Evolutionary conservation across 2,888 invertebrate species (phyloP).

Genomic region (Pelosia muscerda): DNA sequence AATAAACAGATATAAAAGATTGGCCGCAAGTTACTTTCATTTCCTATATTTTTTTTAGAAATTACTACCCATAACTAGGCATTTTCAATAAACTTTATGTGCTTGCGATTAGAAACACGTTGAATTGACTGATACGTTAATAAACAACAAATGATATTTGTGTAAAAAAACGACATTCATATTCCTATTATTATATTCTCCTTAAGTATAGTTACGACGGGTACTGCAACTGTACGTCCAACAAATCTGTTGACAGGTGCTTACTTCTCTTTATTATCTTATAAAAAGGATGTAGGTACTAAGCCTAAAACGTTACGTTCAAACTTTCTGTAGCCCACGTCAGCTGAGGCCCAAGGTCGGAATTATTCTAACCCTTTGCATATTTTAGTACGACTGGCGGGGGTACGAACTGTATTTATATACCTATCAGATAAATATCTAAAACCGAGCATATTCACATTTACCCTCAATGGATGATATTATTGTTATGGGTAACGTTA

Average conservation of each 20-base stretch:
- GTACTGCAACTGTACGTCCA: no score
- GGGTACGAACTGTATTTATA: constrained; percentile 13
- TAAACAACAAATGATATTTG: background rate
- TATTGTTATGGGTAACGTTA: constrained; percentile 23
- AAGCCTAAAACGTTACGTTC: background rate
- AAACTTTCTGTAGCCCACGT: background rate
- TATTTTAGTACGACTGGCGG: constrained; percentile 23
- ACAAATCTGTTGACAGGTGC: background rate
- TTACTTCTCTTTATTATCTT: background rate
- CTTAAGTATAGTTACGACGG: no score
- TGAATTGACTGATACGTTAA: background rate
- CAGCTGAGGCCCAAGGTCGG: constrained; percentile 7
- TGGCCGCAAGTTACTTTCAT: no score
- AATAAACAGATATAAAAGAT: no score
- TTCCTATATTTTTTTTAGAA: no score
- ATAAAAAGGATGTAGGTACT: background rate
- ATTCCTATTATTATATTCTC: no score
- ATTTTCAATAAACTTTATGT: no score
- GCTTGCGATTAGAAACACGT: no score
- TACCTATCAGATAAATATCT: constrained; percentile 6
- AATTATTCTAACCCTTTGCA: constrained; percentile 31
- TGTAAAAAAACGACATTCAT: no score
- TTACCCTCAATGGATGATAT: constrained; percentile 32
- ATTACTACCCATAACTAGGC: no score
- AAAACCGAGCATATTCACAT: constrained; percentile 20